Percentiles rank a stretch among this genome's conserved stretches.
phyloP scores from a whole-genome alignment of 2,797 vertebrate species.

The Rhinatrema bivittatum region DNA sequence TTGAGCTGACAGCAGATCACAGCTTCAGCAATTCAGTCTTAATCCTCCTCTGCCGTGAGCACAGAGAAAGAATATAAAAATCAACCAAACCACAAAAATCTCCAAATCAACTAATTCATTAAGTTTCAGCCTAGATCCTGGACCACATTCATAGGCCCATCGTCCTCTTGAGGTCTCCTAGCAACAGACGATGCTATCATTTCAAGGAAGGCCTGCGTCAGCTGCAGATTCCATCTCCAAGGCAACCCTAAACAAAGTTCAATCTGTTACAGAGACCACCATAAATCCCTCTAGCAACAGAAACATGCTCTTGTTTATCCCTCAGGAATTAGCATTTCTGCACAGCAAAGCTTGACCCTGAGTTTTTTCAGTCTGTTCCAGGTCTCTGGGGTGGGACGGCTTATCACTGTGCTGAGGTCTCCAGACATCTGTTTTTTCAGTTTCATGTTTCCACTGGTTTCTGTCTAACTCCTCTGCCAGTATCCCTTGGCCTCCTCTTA shows the following conservation, averaged over 20 bases:
- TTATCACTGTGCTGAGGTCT: too few relatives aligned
- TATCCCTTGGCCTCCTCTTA: too few relatives aligned
- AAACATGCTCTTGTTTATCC: neutral
- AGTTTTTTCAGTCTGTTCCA: neutral
- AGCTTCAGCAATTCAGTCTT: neutral
- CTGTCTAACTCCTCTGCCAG: too few relatives aligned
- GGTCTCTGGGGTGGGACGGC: fast-evolving
- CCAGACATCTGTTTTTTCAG: too few relatives aligned
- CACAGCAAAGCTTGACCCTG: too few relatives aligned
- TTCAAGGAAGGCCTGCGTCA: neutral
- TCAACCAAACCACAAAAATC: too few relatives aligned
- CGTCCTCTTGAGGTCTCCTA: slow-evolving; percentile 1
- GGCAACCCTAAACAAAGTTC: slow-evolving; percentile 29
- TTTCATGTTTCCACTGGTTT: too few relatives aligned
- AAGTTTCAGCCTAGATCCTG: slow-evolving; percentile 5
- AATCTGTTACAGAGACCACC: slow-evolving; percentile 5
- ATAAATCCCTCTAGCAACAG: neutral
- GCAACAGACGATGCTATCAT: neutral
- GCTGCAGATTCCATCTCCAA: slow-evolving; percentile 14
- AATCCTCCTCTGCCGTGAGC: neutral
- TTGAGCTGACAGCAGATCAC: too few relatives aligned
- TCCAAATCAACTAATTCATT: neutral
- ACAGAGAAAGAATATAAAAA: neutral
- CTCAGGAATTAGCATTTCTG: too few relatives aligned
- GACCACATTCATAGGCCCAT: fast-evolving